Evolutionary conservation across 2,113 vertebrate genomes (phyloP).

Genomic region (Periophthalmus modestus): DNA sequence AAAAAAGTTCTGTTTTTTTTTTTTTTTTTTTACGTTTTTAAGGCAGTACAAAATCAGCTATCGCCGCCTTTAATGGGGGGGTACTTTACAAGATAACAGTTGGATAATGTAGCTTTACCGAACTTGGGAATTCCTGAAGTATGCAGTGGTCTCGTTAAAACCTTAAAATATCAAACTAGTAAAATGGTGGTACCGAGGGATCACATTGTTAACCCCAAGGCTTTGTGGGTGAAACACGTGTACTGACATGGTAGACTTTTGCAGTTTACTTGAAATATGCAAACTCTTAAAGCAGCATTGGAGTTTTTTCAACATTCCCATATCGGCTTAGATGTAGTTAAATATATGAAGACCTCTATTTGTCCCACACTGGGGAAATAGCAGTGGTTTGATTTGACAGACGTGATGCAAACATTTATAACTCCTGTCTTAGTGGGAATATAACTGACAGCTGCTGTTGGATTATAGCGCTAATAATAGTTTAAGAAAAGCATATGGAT

Average conservation of each 20-base stretch:
- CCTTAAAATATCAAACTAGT: too few species aligned
- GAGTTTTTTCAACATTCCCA: not conserved
- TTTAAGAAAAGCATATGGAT: not conserved
- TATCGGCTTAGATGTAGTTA: not conserved
- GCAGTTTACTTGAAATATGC: not conserved
- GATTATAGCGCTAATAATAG: not conserved
- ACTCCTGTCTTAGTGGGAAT: not conserved
- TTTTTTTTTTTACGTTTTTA: too few species aligned
- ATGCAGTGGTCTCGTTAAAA: too few species aligned
- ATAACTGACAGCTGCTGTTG: not conserved
- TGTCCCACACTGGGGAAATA: not conserved
- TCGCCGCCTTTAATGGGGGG: too few species aligned
- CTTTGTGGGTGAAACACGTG: not conserved
- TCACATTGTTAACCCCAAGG: not conserved
- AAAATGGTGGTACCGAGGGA: not conserved
- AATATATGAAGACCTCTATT: not conserved
- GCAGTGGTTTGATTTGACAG: not conserved
- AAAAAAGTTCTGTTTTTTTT: too few species aligned
- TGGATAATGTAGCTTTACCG: too few species aligned
- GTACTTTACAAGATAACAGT: too few species aligned
- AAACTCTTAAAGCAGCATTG: not conserved
- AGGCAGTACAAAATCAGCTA: too few species aligned
- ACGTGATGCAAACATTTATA: not conserved
- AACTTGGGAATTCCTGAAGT: too few species aligned
- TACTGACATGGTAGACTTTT: not conserved